phyloP scores from a whole-genome alignment of 2,888 invertebrate genomes.

The Tryphoninae sp. region DNA sequence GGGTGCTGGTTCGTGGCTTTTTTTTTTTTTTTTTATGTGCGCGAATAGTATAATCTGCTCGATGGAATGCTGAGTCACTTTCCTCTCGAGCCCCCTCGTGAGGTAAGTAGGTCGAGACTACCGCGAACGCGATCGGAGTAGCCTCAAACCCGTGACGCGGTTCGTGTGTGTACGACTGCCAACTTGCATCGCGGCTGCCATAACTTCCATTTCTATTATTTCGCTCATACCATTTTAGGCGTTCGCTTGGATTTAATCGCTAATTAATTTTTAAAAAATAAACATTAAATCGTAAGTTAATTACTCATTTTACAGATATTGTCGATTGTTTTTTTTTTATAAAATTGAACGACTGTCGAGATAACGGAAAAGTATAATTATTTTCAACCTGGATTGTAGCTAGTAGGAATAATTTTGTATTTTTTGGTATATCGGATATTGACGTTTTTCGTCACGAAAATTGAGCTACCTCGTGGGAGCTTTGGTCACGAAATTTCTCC shows the following conservation, averaged over 20 bases:
- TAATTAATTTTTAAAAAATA: too few species aligned
- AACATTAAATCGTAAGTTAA: too few species aligned
- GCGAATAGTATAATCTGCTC: conserved; percentile 58
- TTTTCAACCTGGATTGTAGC: too few species aligned
- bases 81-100: conserved; percentile 65
- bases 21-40: background rate
- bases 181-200: background rate
- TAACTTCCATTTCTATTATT: conserved; percentile 38
- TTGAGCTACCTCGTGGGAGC: background rate
- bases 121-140: conserved; percentile 59
- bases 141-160: conserved; percentile 5
- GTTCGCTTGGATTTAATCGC: too few species aligned
- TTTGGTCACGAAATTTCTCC: conserved; percentile 56
- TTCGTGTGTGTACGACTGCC: conserved; percentile 2
- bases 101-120: conserved; percentile 66
- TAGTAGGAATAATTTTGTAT: too few species aligned
- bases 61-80: conserved; percentile 69
- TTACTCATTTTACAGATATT: too few species aligned
- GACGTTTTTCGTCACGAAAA: too few species aligned
- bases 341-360: too few species aligned
- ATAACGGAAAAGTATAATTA: too few species aligned
- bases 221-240: background rate
- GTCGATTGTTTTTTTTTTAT: too few species aligned
- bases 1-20: too few species aligned
- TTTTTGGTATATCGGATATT: too few species aligned